A percentile compares a stretch with the other conserved stretches of the same genome.
Conservation (phyloP, 2,888 invertebrate species). For the Drosophila paracracens region DNA sequence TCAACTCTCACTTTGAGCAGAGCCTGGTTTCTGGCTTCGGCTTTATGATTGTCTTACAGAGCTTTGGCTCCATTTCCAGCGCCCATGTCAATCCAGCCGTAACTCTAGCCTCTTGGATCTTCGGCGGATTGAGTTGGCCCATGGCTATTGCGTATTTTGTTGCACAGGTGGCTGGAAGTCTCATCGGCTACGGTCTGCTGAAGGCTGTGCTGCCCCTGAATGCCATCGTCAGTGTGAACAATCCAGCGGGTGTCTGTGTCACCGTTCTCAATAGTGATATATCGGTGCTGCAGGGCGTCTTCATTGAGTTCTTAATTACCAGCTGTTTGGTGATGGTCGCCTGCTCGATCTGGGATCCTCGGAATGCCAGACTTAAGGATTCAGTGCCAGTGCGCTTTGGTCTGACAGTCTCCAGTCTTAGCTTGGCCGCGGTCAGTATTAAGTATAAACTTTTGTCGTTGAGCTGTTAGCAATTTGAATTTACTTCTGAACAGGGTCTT, state of each 20-base stretch:
- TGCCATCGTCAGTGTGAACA: conserved; percentile 69
- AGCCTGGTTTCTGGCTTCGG: conserved; percentile 87
- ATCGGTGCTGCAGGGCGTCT: conserved; percentile 86
- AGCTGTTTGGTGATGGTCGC: conserved; percentile 88
- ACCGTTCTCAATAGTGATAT: conserved; percentile 87
- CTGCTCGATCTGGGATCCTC: conserved; percentile 90
- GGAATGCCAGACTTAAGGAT: conserved; percentile 88
- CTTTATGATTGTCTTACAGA: conserved; percentile 89
- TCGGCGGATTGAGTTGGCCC: conserved; percentile 68
- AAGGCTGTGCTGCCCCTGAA: conserved; percentile 86
- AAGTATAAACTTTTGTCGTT: not conserved
- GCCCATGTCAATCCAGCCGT: conserved; percentile 92
- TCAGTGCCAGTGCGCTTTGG: conserved; percentile 89
- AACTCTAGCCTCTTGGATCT: conserved; percentile 87
- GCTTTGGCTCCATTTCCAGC: conserved; percentile 90
- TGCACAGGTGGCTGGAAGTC: conserved; percentile 89
- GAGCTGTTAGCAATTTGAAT: not conserved
- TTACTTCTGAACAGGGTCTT: conserved; percentile 49
- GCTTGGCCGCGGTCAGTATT: conserved; percentile 87
- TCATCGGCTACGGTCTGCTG: conserved; percentile 89
- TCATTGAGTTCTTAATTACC: conserved; percentile 88
- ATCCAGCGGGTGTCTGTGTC: conserved; percentile 85
- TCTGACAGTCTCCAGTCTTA: conserved; percentile 87
- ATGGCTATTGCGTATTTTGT: conserved; percentile 87
- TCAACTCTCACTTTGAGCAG: conserved; percentile 78